A percentile compares a stretch with the other conserved stretches of the same genome.
Conservation (phyloP, 2,797 vertebrate genomes). For the Oophaga sylvatica region DNA sequence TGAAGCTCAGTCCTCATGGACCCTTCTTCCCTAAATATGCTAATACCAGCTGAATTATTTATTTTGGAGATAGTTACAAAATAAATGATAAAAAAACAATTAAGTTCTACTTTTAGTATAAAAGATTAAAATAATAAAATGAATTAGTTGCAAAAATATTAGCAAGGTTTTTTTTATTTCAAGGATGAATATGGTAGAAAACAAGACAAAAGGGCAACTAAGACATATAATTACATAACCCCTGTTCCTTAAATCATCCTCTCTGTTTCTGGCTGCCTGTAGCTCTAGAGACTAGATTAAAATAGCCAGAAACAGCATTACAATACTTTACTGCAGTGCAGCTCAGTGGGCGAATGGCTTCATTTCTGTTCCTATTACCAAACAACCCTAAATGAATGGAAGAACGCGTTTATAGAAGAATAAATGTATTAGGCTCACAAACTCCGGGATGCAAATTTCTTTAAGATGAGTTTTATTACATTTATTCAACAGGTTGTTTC, state of each 20-base stretch:
- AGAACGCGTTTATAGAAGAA: constrained; percentile 10
- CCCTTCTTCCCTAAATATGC: too few species aligned
- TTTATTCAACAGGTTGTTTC: constrained; percentile 45
- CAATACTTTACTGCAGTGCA: constrained; percentile 15
- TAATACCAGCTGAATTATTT: too few species aligned
- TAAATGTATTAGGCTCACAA: constrained; percentile 35
- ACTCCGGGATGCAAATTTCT: constrained; percentile 35
- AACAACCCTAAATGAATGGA: constrained; percentile 23
- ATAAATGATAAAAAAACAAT: too few species aligned
- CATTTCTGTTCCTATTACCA: constrained; percentile 28
- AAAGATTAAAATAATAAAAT: not conserved
- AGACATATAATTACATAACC: not conserved
- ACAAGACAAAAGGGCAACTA: not conserved
- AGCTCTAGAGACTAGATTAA: constrained; percentile 16
- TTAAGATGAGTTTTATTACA: constrained; percentile 41
- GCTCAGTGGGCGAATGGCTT: constrained; percentile 25
- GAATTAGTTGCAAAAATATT: not conserved
- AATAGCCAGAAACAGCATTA: not conserved
- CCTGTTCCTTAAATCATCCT: not conserved
- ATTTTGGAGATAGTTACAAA: too few species aligned
- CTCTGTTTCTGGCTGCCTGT: not conserved
- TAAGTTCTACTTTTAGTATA: too few species aligned
- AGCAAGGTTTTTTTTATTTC: not conserved
- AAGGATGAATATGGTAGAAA: not conserved
- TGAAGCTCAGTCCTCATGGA: too few species aligned